A percentile compares a stretch with the other conserved stretches of the same genome.
Evolutionary conservation across 1,140 invertebrate species (phyloP).

Genomic region (Diabrotica undecimpunctata): DNA sequence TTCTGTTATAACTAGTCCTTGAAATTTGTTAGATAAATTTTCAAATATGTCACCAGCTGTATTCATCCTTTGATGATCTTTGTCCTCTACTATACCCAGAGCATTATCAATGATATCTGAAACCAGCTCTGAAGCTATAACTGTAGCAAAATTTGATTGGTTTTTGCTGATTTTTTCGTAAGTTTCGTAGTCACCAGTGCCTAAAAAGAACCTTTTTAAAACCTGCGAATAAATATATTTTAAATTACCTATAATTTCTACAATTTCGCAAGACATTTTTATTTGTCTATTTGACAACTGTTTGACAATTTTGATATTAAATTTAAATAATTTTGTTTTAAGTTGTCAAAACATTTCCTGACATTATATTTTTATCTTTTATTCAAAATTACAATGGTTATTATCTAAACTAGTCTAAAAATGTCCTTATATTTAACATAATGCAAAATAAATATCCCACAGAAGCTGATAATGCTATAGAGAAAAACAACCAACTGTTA

Average conservation of each 20-base stretch:
- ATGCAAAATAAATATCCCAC: too few species aligned
- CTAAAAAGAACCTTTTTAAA: conserved; percentile 3
- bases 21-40: conserved; percentile 17
- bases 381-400: too few species aligned
- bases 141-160: conserved; percentile 10
- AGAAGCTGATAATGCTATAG: conserved; percentile 21
- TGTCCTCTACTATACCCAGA: conserved; percentile 26
- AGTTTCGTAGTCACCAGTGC: conserved; percentile 17
- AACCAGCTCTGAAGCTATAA: conserved; percentile 29
- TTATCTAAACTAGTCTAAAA: too few species aligned
- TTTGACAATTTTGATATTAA: neutral
- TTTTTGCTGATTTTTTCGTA: conserved; percentile 4
- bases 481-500: conserved; percentile 31
- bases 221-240: neutral
- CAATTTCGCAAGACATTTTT: conserved; percentile 19
- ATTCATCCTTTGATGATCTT: conserved; percentile 13
- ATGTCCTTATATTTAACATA: too few species aligned
- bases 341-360: too few species aligned
- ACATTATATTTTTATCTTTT: too few species aligned
- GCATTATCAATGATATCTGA: conserved; percentile 37
- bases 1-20: conserved; percentile 8
- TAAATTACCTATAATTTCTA: conserved; percentile 16
- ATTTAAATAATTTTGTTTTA: too few species aligned
- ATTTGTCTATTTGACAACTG: neutral
- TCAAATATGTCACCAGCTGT: conserved; percentile 31